These are phyloP conservation scores for Tetragnatha montana DNA, from an alignment of 2,888 invertebrate genomes.

Conservation along the genomic window DNA sequence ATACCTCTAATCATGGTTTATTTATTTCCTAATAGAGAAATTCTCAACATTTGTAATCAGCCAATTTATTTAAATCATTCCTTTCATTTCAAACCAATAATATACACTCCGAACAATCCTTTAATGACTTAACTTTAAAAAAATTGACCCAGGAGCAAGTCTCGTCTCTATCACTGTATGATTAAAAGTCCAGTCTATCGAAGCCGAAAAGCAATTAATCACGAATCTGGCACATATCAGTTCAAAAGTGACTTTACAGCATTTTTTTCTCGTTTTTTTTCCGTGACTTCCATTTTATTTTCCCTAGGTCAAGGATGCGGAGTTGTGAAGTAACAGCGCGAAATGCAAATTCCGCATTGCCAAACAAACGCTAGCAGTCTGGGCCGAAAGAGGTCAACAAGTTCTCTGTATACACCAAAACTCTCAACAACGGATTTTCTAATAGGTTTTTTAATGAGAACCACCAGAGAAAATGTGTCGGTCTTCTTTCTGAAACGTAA, in stretches of 20 bases:
- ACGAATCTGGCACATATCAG: background rate
- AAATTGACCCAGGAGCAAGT: background rate
- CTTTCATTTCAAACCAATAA: too few relatives aligned
- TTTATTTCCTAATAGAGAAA: too few relatives aligned
- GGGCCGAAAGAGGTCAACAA: conserved; percentile 18
- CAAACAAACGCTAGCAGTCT: conserved; percentile 5
- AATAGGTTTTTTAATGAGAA: conserved; percentile 1
- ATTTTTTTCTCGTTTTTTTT: conserved; percentile 4
- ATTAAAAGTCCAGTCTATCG: background rate
- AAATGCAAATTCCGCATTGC: conserved; percentile 33
- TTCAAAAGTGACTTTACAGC: background rate
- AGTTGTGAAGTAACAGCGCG: conserved; percentile 23
- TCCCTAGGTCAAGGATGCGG: conserved; percentile 42
- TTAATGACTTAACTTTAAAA: too few relatives aligned
- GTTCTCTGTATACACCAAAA: conserved; percentile 8
- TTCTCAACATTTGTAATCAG: too few relatives aligned
- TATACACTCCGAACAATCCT: too few relatives aligned
- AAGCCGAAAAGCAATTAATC: background rate
- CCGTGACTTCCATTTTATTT: background rate
- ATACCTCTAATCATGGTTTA: too few relatives aligned
- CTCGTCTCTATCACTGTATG: background rate
- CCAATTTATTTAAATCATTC: too few relatives aligned
- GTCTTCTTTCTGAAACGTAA: background rate
- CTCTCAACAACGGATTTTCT: background rate
- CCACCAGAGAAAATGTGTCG: background rate